Evolutionary conservation across 2,113 vertebrate genomes (phyloP), one percentile per base, ranked within the genome.

Genomic region (Hemiscyllium ocellatum): DNA sequence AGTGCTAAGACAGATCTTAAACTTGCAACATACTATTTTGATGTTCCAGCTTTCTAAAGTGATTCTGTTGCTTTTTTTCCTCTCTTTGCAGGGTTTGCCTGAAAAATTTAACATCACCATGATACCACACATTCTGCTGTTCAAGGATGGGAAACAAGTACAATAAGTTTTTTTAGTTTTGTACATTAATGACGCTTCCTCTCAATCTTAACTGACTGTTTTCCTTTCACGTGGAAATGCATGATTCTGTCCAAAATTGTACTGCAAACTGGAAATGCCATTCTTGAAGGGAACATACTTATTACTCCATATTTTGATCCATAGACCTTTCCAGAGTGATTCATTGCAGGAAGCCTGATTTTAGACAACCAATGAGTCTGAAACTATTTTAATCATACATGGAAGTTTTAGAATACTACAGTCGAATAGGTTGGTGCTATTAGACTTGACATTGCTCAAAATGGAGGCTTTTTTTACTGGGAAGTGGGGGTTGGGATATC

Each of bases 101-200:
- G 24, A 52, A 56, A 1, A 37, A 4, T 72, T 4, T 26, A 0
- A 0, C 0, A 17, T 95, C 22, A 0, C 0, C 1, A 0, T 2
- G 15, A 72, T 95, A 47, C 94, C 94, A 72, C 8, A 76, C 94
- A 95, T 72, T 95, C 69, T 33, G 1, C 52, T 95, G 13, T 72
- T 50, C 47, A 95, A 76, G 94, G 17, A 72, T 33, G 94, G 37
- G 72, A 6, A 26, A 0, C 0, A 72, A 68, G 94, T 95, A 95
- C 10, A 47, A 24, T 76, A 15, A 70, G 29, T 26, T 33, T 87
- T 33, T 87, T 52, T 87, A 52, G 47, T 47, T 17, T 52, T 26
- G 20, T 87, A 52, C 47, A 29, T 26, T 52, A 12, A 26, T 24
- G 13, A 56, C 56, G n/a, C 56, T n/a, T 29, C 12, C 26, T 90